These are phyloP conservation scores for Dryomyza anilis DNA, from an alignment of 2,888 invertebrate genomes.

Conservation along the genomic window DNA sequence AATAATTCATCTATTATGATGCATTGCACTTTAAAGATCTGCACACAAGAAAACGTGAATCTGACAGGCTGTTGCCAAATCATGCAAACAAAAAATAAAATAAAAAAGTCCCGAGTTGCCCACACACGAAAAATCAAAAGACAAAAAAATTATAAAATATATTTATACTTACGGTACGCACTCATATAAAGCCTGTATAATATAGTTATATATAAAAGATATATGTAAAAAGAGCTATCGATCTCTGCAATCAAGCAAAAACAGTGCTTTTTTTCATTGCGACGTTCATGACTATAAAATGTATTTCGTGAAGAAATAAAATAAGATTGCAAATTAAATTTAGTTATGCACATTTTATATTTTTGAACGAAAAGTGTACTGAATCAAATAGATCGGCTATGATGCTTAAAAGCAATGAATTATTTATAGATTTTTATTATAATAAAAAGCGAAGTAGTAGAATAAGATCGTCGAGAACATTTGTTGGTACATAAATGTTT, in stretches of 20 bases:
- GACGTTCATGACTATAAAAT: not conserved
- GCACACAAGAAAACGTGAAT: slow-evolving; percentile 15
- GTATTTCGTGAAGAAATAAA: not conserved
- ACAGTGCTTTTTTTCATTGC: not conserved
- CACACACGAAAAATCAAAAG: slow-evolving; percentile 17
- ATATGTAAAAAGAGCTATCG: no score
- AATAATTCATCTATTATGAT: slow-evolving; percentile 1
- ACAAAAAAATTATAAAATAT: no score
- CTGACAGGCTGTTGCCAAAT: slow-evolving; percentile 26
- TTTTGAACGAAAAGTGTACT: slow-evolving; percentile 9
- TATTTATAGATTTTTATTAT: slow-evolving; percentile 12
- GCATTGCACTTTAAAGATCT: slow-evolving; percentile 15
- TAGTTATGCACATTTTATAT: slow-evolving; percentile 25
- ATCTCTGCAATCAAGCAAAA: no score
- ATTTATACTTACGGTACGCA: no score
- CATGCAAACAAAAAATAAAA: slow-evolving; percentile 11
- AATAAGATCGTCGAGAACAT: not conserved
- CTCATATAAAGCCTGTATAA: no score
- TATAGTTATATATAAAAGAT: no score
- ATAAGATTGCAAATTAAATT: not conserved
- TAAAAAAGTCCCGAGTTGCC: not conserved
- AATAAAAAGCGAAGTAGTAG: not conserved
- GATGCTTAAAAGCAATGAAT: not conserved
- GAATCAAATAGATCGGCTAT: slow-evolving; percentile 7
- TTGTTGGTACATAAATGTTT: not conserved